A percentile compares a stretch with the other conserved stretches of the same genome.
phyloP scores from a whole-genome alignment of 2,113 vertebrate species.

The Mormyrus iriodes region DNA sequence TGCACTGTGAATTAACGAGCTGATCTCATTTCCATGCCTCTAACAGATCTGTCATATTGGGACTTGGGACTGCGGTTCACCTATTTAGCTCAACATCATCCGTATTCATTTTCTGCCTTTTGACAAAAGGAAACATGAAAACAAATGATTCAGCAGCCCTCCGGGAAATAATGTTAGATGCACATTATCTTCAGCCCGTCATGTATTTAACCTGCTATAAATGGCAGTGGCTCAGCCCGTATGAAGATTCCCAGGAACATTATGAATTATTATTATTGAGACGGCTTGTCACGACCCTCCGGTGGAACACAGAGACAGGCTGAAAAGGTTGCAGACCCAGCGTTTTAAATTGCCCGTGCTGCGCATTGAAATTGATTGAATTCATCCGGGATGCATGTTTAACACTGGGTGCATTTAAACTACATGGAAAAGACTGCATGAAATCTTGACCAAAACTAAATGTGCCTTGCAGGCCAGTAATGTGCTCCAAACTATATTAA shows the following conservation, averaged over 20 bases:
- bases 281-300: slow-evolving; percentile 50
- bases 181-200: slow-evolving; percentile 22
- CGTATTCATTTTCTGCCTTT: slow-evolving; percentile 26
- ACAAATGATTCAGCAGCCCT: slow-evolving; percentile 29
- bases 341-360: slow-evolving; percentile 1
- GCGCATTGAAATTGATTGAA: slow-evolving; percentile 40
- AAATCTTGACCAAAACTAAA: not conserved
- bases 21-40: slow-evolving; percentile 25
- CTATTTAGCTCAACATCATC: slow-evolving; percentile 33
- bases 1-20: slow-evolving; percentile 29
- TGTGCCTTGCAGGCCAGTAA: not conserved
- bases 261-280: slow-evolving; percentile 51
- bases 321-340: slow-evolving; percentile 28
- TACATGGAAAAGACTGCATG: not conserved
- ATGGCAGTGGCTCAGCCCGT: slow-evolving; percentile 29
- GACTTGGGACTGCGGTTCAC: slow-evolving; percentile 19
- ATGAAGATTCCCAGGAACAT: slow-evolving; percentile 34
- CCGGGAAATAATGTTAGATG: slow-evolving; percentile 31
- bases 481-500: not conserved
- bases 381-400: slow-evolving; percentile 6
- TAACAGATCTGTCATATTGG: slow-evolving; percentile 28
- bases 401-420: not conserved
- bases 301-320: slow-evolving; percentile 31
- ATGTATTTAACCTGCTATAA: slow-evolving; percentile 29
- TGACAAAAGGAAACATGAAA: slow-evolving; percentile 35